These are phyloP conservation scores for Eudyptes chrysolophus DNA, from an alignment of 2,113 vertebrate species.

Conservation along the genomic window DNA sequence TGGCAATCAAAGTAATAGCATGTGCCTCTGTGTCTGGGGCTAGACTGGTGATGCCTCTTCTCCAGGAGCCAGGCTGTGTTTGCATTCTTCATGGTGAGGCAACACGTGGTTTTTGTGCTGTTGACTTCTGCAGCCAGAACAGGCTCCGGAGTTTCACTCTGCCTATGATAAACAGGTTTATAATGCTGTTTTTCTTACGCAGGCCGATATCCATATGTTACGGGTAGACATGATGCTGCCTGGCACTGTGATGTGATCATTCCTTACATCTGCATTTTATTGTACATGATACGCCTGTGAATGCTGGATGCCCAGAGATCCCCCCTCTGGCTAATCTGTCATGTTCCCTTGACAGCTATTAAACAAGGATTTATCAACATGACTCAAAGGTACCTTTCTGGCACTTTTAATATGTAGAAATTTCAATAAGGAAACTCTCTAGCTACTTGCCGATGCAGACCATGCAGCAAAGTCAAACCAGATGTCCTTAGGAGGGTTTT, in stretches of 20 bases:
- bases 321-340: constrained; percentile 46
- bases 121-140: background rate
- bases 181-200: background rate
- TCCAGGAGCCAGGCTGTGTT: background rate
- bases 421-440: background rate
- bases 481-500: background rate
- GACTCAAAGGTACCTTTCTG: constrained; percentile 46
- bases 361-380: constrained; percentile 54
- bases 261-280: constrained; percentile 33
- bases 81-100: background rate
- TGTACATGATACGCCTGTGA: background rate
- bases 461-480: background rate
- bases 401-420: constrained; percentile 13
- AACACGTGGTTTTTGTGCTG: rapidly evolving
- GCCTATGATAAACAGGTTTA: background rate
- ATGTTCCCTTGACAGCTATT: constrained; percentile 30
- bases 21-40: background rate
- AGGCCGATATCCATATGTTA: background rate
- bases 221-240: background rate
- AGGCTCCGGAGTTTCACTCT: background rate
- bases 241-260: background rate
- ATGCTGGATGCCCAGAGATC: constrained; percentile 1
- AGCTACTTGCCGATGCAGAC: constrained; percentile 40
- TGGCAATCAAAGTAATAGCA: background rate
- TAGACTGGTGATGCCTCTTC: background rate